Evolutionary conservation across 2,888 invertebrate genomes (phyloP).

Genomic region (Aplocera efformata): DNA sequence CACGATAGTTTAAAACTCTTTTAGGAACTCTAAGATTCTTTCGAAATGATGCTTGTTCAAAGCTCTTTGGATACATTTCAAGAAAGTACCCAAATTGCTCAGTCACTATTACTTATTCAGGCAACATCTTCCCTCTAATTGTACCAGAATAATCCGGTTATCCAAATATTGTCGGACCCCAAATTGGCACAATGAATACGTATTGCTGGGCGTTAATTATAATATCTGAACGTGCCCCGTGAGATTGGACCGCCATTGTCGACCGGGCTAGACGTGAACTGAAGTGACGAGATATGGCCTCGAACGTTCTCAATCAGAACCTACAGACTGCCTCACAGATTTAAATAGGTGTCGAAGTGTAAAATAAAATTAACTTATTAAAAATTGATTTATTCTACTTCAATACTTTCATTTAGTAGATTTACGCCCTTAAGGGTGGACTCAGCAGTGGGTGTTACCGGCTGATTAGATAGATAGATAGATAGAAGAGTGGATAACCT

Average conservation of each 20-base stretch:
- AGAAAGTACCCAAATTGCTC: conserved; percentile 5
- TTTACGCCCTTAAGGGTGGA: too few relatives aligned
- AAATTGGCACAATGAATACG: conserved; percentile 55
- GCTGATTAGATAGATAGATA: too few relatives aligned
- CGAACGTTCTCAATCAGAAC: background rate
- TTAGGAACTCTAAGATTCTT: too few relatives aligned
- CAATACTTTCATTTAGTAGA: too few relatives aligned
- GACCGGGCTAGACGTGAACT: conserved; percentile 16
- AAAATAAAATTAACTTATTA: too few relatives aligned
- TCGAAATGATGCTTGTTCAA: too few relatives aligned
- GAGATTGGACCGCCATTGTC: conserved; percentile 45
- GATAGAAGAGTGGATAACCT: too few relatives aligned
- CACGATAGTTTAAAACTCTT: too few relatives aligned
- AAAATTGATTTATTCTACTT: too few relatives aligned
- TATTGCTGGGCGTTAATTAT: conserved; percentile 52
- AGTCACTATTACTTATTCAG: conserved; percentile 29
- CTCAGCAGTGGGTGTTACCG: too few relatives aligned
- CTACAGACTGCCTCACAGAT: too few relatives aligned
- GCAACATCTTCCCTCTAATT: conserved; percentile 26
- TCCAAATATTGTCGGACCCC: conserved; percentile 41
- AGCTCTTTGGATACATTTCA: background rate
- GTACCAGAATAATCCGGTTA: conserved; percentile 39
- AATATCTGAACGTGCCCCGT: conserved; percentile 43
- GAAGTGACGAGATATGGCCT: conserved; percentile 5
- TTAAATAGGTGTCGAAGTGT: too few relatives aligned